A percentile compares a stretch with the other conserved stretches of the same genome.
Evolutionary conservation across 2,888 invertebrate genomes (phyloP).

Genomic region (Temnothorax rugatulus): DNA sequence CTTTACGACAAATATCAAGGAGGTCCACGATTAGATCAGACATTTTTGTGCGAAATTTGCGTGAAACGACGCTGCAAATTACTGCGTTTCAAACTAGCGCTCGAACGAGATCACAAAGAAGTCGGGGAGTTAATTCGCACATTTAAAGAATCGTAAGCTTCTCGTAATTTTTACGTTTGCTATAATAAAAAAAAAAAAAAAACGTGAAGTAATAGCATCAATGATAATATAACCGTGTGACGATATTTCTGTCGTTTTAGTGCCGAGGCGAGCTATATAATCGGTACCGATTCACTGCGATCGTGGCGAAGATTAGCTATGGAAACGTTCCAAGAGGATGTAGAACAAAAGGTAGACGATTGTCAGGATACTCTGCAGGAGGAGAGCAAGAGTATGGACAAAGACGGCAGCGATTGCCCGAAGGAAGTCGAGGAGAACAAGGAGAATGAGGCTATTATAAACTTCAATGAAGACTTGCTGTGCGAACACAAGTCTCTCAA

Average conservation of each 20-base stretch:
- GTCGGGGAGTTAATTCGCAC: slow-evolving; percentile 85
- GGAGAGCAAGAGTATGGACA: slow-evolving; percentile 65
- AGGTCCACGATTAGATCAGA: slow-evolving; percentile 85
- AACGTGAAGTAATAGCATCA: not conserved
- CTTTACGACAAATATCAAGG: slow-evolving; percentile 86
- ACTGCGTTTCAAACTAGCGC: slow-evolving; percentile 85
- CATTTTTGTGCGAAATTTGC: slow-evolving; percentile 85
- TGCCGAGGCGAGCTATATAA: slow-evolving; percentile 85
- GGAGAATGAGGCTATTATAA: slow-evolving; percentile 82
- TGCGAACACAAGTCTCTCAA: slow-evolving; percentile 87
- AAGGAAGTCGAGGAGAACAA: slow-evolving; percentile 71
- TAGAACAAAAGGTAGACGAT: slow-evolving; percentile 78
- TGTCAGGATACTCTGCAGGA: slow-evolving; percentile 55
- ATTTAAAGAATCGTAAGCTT: slow-evolving; percentile 81
- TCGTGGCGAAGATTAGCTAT: slow-evolving; percentile 87
- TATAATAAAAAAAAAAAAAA: not conserved
- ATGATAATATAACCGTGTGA: not conserved
- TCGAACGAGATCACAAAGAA: slow-evolving; percentile 87
- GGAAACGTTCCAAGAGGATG: slow-evolving; percentile 80
- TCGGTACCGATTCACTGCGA: slow-evolving; percentile 88
- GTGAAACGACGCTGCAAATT: slow-evolving; percentile 86
- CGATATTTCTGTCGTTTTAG: slow-evolving; percentile 22
- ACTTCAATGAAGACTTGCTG: slow-evolving; percentile 88
- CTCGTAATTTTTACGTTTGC: not conserved
- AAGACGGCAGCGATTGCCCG: slow-evolving; percentile 74